Base-by-base conservation (phyloP, 2,888 invertebrate genomes). In the Brenthis hecate region DNA sequence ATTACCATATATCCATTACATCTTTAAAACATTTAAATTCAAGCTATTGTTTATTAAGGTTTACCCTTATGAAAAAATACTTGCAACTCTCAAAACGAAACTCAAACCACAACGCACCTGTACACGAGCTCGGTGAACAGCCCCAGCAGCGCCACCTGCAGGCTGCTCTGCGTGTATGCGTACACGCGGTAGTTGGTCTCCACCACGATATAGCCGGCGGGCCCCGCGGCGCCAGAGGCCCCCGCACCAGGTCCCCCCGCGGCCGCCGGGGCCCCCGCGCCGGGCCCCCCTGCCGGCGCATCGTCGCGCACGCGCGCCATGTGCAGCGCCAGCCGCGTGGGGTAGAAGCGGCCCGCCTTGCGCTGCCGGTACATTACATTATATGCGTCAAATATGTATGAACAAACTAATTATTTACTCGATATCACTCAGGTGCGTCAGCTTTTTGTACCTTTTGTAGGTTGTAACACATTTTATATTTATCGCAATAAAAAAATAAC, bases 151-250 rank as follows among this genome's bases (percentile, higher is more conserved):
- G 99, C 98, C 55, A 99, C 97, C 93, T 99, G 98, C 69, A 99
- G 94, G 81, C 96, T 96, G 71, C 96, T 96, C 91, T 97, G 96
- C 55, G 99, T 99, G 87, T 99, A 99, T 0, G 99, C 99, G 88
- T 99, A 99, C 14, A 99, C 96, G 77, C 98, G 93, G 84, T 94
- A 94, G 94, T 99, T 99, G 64, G 99, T 99, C 94, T 99, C 99
- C 28, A 99, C 97, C 58, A 99, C 93, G 76, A 99, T 96, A 88
- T 97, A 98, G 14, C 98, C 98, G 74, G 84, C 19, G 43, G 47
- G 19, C 23, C 47, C 57, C 19, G 43, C 14, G 48, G 47, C 36
- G 11, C 36, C 14, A 13, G 36, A 73, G 84, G 28, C 73, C 76
- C 76, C 48, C 8, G 36, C 57, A 6, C 36, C 13, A 23, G 47